A percentile compares a stretch with the other conserved stretches of the same genome.
Evolutionary conservation across 2,113 vertebrate genomes (phyloP).

Genomic region (Oxyura jamaicensis): DNA sequence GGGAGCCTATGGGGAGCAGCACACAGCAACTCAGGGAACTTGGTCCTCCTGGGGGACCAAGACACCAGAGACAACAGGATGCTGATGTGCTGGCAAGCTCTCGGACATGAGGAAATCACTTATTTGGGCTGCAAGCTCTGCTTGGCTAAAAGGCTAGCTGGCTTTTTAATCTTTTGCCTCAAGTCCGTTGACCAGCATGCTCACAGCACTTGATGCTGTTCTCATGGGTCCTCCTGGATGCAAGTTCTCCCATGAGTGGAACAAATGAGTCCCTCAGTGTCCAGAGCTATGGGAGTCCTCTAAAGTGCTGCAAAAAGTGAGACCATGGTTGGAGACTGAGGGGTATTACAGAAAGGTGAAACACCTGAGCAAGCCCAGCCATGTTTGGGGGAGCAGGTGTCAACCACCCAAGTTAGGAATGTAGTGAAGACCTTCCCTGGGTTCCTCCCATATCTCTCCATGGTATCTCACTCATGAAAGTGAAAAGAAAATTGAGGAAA

Average conservation of each 20-base stretch:
- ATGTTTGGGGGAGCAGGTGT: background rate
- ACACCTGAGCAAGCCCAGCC: fast-evolving
- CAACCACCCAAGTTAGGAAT: fast-evolving
- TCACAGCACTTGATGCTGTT: fast-evolving
- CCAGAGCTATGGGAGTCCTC: background rate
- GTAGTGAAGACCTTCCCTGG: background rate
- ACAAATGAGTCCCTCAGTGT: background rate
- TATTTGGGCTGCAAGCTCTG: background rate
- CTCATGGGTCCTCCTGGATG: fast-evolving
- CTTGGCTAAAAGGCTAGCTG: background rate
- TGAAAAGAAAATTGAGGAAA: background rate
- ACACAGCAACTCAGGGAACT: fast-evolving
- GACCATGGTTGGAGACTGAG: fast-evolving
- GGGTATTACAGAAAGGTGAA: background rate
- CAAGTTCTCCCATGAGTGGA: fast-evolving
- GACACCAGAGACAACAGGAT: fast-evolving
- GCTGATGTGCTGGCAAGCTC: fast-evolving
- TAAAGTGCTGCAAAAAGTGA: background rate
- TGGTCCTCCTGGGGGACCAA: background rate
- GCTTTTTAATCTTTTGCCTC: background rate
- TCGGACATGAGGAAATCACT: background rate
- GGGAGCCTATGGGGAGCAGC: background rate
- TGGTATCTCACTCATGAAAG: background rate
- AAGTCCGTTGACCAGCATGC: no score
- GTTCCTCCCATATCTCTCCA: background rate